phyloP scores from a whole-genome alignment of 2,888 invertebrate genomes.

The Ptilodon capucinus region DNA sequence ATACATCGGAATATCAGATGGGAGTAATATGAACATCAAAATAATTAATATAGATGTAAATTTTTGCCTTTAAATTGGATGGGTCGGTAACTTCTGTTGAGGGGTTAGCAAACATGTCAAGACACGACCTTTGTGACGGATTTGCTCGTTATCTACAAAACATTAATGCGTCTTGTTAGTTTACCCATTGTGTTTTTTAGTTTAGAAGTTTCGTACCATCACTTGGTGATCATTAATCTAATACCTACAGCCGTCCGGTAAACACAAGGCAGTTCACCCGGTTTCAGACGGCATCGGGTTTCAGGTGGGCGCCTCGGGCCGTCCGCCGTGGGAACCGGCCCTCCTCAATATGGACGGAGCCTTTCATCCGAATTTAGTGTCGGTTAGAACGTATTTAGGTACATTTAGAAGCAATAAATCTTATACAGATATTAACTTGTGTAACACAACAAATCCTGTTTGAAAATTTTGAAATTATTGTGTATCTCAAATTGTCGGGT shows the following conservation, averaged over 20 bases:
- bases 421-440: no score
- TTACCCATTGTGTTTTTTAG: no score
- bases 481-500: no score
- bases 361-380: constrained; percentile 15
- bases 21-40: not conserved
- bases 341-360: constrained; percentile 1
- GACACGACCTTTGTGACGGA: no score
- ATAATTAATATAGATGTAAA: no score
- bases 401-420: not conserved
- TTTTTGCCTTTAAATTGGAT: no score
- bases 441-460: no score
- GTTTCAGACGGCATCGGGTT: constrained; percentile 23
- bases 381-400: not conserved
- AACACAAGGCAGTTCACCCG: constrained; percentile 18
- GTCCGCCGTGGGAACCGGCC: constrained; percentile 35
- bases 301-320: constrained; percentile 23
- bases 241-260: constrained; percentile 29
- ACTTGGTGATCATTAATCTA: not conserved
- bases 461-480: no score
- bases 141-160: no score
- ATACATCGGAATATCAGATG: constrained; percentile 6
- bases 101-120: no score
- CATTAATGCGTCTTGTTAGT: no score
- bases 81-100: no score
- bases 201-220: not conserved